Base-by-base conservation (phyloP, 92 coral and sea anemone species). In the Bergia puertoricense region DNA sequence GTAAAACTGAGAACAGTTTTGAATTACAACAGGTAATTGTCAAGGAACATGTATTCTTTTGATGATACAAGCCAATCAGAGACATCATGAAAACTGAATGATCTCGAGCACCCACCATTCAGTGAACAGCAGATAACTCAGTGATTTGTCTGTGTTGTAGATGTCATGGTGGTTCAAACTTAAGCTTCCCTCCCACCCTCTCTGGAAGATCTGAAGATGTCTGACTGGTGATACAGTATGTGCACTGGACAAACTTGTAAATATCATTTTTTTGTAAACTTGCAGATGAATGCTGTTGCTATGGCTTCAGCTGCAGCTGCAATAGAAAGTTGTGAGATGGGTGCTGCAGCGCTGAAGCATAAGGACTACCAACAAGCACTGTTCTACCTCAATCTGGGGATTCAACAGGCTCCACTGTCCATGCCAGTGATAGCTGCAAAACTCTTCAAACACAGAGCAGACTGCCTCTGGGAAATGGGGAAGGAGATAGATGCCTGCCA, bases 401-500 rank as follows among this genome's bases (percentile, higher is more conserved):
- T 92, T 20, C 92, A 92, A 57, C 69, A 80, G 22, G 86, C 89
- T 11, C 94, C 94, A 39, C 81, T 81, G 20, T 13, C 72, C 50
- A 81, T 89, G 89, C 89, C 92, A 48, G 67, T 69, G 44, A 54
- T 86, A 51, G 92, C 86, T 18, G 62, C 84, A 57, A 86, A 86
- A 79, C 82, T 92, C 18, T 51, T 92, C 51, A 76, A 74, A 68
- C 90, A 92, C 74, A 71, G 94, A 40, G 90, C 92, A 45, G 94
- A 92, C n/a, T 90, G 92, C 77, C 69, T 74, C 79, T 92, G 94
- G 94, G 90, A 81, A 65, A 41, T 90, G 48, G 68, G 39, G 8
- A 84, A 68, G 4, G 48, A 81, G 59, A 82, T 81, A 16, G 94
- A 92, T 42, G 94, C 94, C 22, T 86, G 87, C 74, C 45, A 46